These are phyloP conservation scores for Drosophila kanekoi DNA, from an alignment of 2,888 invertebrate genomes.

Conservation along the genomic window DNA sequence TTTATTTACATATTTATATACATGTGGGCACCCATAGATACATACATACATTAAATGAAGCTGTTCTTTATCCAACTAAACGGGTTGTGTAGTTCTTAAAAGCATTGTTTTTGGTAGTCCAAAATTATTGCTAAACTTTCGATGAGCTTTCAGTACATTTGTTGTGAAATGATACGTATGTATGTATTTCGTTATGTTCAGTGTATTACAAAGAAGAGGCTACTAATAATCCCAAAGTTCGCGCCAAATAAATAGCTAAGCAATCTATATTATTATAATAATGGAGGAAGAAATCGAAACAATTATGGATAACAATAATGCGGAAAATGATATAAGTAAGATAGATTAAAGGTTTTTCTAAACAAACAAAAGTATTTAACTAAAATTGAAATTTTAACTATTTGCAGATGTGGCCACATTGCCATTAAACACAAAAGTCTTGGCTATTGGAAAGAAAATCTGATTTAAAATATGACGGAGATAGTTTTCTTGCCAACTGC, in stretches of 20 bases:
- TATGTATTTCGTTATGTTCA: too few relatives aligned
- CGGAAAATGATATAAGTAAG: not conserved
- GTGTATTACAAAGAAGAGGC: not conserved
- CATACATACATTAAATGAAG: too few relatives aligned
- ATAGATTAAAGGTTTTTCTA: not conserved
- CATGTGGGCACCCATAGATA: too few relatives aligned
- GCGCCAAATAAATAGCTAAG: not conserved
- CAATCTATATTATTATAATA: not conserved
- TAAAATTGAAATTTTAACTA: not conserved
- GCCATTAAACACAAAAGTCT: not conserved
- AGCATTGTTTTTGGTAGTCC: too few relatives aligned
- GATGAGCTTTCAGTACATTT: not conserved
- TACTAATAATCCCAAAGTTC: not conserved
- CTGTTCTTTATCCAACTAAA: too few relatives aligned
- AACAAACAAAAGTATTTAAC: not conserved
- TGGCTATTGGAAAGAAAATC: slow-evolving; percentile 1
- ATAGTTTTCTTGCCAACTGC: not conserved
- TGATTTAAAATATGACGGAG: not conserved
- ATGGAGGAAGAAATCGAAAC: not conserved
- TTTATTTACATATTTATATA: too few relatives aligned
- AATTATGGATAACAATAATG: not conserved
- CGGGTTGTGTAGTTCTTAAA: too few relatives aligned
- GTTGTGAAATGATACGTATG: not conserved
- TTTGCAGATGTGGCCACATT: not conserved
- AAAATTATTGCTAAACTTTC: not conserved